Evolutionary conservation across 2,113 vertebrate species (phyloP), one percentile per base, ranked within the genome.

Genomic region (Hyaena hyaena): DNA sequence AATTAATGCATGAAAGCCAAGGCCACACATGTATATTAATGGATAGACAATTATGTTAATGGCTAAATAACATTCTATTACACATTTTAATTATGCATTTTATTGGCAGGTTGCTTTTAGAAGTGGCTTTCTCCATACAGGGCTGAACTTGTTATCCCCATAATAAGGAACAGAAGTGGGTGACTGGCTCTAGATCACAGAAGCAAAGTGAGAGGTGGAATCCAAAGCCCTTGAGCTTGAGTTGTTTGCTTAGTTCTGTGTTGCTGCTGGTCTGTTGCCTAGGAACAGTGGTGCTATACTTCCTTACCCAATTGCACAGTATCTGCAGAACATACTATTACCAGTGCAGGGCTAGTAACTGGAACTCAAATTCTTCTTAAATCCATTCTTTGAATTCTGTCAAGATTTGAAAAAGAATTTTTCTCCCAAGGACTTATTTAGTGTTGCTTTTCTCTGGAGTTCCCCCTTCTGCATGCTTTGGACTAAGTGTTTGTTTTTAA

Each of bases 11-110:
- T 88, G 84, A 90, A 96, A 96, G 26, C 86, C 69, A 89, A 97
- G 94, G 88, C 92, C 83, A 92, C 93, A 95, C 63, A 89, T 91
- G 74, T 81, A 84, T 92, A 93, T 96, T 97, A 97, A 98, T 96
- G 86, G 45, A 21, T 43, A 93, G 93, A 73, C 89, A 96, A 92
- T 98, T 97, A 97, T 66, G 84, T 96, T 93, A 97, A 98, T 97
- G 69, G 65, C 33, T 93, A 92, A 95, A 96, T 93, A 97, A 84
- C 58, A 76, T 97, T 83, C 66, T 84, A 73, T 87, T 35, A 66
- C 58, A 84, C 16, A 84, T 91, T 93, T 96, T 94, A 96, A 97
- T 97, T 96, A 96, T 76, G 61, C 23, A 76, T 95, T 96, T 93
- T 95, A 81, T 79, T 92, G 77, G 50, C 73, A 93, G 65, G 58